phyloP scores from a whole-genome alignment of 2,797 vertebrate genomes.

The Trachops cirrhosus region DNA sequence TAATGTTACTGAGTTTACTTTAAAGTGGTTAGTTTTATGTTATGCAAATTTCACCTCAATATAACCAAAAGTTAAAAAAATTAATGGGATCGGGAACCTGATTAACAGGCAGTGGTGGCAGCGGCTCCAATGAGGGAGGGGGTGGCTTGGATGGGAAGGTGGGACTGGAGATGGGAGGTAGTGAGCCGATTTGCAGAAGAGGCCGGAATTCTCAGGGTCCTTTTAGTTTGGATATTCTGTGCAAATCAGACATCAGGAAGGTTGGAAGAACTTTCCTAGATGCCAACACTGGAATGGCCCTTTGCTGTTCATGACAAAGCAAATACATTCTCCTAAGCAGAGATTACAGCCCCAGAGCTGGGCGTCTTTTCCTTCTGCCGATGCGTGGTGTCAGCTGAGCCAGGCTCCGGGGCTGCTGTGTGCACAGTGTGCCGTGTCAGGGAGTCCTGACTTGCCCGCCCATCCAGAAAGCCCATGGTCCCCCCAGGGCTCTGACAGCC shows the following conservation, averaged over 20 bases:
- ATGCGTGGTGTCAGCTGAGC: background rate
- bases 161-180: no score
- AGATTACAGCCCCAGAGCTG: background rate
- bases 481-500: background rate
- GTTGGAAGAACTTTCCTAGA: background rate
- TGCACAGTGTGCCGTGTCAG: background rate
- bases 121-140: background rate
- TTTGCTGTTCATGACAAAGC: background rate
- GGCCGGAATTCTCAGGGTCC: background rate
- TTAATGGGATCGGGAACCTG: background rate
- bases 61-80: background rate
- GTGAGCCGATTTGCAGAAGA: background rate
- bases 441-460: background rate
- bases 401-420: background rate
- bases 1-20: background rate
- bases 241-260: background rate
- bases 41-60: background rate
- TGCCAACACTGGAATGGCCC: background rate
- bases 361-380: background rate
- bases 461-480: fast-evolving
- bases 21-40: background rate
- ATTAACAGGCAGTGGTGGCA: background rate
- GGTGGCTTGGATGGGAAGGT: background rate
- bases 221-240: no score
- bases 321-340: background rate